These are phyloP conservation scores for Lasioglossum lativentre DNA, from an alignment of 2,888 invertebrate species.

Conservation along the genomic window DNA sequence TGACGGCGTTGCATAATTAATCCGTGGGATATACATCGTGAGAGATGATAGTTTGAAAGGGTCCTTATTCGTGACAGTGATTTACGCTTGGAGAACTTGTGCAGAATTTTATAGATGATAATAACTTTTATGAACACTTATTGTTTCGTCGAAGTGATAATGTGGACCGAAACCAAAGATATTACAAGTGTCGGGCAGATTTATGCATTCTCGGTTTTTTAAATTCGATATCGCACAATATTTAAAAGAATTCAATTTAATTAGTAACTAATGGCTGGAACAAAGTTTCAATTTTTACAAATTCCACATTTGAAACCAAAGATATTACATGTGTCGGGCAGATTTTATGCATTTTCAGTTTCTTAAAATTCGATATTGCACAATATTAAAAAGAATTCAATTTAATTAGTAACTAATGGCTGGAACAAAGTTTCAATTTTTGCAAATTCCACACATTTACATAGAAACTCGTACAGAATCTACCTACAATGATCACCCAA, in stretches of 20 bases:
- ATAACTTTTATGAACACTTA: neutral
- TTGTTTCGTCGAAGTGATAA: neutral
- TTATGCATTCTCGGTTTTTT: neutral
- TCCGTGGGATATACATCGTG: neutral
- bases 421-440: neutral
- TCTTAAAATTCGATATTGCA: no score
- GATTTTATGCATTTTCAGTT: no score
- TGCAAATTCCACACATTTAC: no score
- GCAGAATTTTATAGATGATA: neutral
- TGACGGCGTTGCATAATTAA: slow-evolving; percentile 6
- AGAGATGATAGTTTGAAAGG: neutral
- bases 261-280: no score
- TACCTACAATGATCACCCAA: neutral
- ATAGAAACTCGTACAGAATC: neutral
- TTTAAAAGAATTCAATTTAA: neutral
- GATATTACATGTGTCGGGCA: no score
- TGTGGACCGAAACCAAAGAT: no score
- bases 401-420: no score
- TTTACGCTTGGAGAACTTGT: neutral
- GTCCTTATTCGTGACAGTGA: neutral
- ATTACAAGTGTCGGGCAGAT: neutral
- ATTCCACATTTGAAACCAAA: no score
- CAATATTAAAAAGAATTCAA: no score
- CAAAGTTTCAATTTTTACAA: no score
- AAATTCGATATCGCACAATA: neutral